phyloP scores from a whole-genome alignment of 2,113 vertebrate species.

The Riparia riparia region DNA sequence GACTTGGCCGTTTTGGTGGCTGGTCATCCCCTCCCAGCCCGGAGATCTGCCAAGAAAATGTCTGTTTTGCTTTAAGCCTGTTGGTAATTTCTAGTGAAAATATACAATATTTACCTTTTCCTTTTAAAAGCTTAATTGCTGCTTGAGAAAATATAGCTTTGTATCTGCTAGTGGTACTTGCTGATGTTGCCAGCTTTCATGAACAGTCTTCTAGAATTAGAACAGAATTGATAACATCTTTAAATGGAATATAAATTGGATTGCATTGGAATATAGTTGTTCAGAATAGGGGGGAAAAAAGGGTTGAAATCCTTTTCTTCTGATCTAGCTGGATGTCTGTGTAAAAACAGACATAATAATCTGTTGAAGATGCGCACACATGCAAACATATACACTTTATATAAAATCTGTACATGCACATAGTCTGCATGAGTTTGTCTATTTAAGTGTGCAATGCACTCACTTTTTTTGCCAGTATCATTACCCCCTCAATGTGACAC shows the following conservation, averaged over 20 bases:
- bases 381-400: accelerated
- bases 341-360: background rate
- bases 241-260: background rate
- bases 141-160: background rate
- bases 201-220: background rate
- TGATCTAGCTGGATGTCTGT: background rate
- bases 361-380: background rate
- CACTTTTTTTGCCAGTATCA: background rate
- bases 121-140: background rate
- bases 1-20: background rate
- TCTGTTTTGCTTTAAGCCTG: background rate
- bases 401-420: accelerated
- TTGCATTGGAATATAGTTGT: background rate
- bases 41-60: background rate
- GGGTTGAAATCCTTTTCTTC: background rate
- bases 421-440: background rate
- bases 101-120: background rate
- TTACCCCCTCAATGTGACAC: background rate
- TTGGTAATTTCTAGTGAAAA: background rate
- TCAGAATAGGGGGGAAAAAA: background rate
- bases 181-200: background rate
- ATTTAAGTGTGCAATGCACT: background rate
- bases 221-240: background rate
- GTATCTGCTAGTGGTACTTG: background rate
- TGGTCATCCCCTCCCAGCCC: no score